phyloP scores from a whole-genome alignment of 1,140 invertebrate species.

The Temnothorax nylanderi region DNA sequence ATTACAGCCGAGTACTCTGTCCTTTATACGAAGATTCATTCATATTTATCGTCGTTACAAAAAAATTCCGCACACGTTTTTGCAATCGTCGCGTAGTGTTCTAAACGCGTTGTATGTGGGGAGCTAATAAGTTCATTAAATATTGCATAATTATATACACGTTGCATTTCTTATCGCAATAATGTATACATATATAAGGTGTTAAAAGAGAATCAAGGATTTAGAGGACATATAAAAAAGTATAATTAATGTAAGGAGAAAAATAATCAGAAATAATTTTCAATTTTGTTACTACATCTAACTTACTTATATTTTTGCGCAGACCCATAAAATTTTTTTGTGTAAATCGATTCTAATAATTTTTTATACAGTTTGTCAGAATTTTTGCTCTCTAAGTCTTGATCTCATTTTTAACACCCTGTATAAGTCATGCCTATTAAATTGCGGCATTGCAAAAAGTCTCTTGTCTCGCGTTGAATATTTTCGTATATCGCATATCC shows the following conservation, averaged over 20 bases:
- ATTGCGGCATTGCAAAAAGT: background rate
- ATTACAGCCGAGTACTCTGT: background rate
- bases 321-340: too few species aligned
- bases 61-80: too few species aligned
- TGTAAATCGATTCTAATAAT: too few species aligned
- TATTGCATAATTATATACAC: constrained; percentile 11
- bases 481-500: background rate
- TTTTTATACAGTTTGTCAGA: background rate
- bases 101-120: too few species aligned
- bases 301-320: too few species aligned
- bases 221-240: background rate
- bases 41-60: background rate
- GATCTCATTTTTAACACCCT: background rate
- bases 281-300: background rate
- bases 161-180: background rate
- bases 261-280: background rate
- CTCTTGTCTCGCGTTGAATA: background rate
- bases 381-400: background rate
- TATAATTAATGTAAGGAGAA: background rate
- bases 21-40: background rate
- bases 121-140: background rate
- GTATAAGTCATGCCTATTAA: background rate
- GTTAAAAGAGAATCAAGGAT: background rate
- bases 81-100: too few species aligned
- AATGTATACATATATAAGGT: too few species aligned